A percentile compares a stretch with the other conserved stretches of the same genome.
Conservation (phyloP, 2,797 vertebrate genomes). For the Poecilia gillii region DNA sequence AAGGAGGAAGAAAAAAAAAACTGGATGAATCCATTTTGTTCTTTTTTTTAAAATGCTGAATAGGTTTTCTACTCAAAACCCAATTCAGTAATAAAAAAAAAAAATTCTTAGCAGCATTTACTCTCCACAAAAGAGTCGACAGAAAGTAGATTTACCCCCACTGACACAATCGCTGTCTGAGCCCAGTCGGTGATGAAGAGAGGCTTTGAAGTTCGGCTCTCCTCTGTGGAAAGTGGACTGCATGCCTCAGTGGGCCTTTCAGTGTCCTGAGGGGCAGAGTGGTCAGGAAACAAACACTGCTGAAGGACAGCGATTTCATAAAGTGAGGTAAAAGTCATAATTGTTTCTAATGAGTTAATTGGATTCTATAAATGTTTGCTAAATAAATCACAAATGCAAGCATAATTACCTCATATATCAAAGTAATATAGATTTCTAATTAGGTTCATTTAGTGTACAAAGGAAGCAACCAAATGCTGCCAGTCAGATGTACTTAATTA, state of each 20-base stretch:
- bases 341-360: background rate
- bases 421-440: background rate
- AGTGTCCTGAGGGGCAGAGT: background rate
- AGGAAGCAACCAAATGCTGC: background rate
- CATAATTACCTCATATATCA: background rate
- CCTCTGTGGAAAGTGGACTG: conserved; percentile 28
- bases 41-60: conserved; percentile 15
- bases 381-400: background rate
- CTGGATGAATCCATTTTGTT: conserved; percentile 56
- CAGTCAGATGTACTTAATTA: background rate
- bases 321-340: background rate
- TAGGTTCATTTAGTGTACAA: background rate
- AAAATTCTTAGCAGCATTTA: conserved; percentile 8
- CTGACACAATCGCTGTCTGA: conserved; percentile 42
- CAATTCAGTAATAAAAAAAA: background rate
- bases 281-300: background rate
- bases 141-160: conserved; percentile 55
- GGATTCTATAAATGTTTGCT: background rate
- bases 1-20: conserved; percentile 38
- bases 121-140: conserved; percentile 12
- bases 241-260: conserved; percentile 12
- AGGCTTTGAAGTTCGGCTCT: conserved; percentile 44
- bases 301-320: background rate
- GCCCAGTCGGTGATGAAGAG: conserved; percentile 30
- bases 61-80: conserved; percentile 28